Conservation (phyloP, 2,888 invertebrate genomes). For the Chaetogeoica ovagalla region DNA sequence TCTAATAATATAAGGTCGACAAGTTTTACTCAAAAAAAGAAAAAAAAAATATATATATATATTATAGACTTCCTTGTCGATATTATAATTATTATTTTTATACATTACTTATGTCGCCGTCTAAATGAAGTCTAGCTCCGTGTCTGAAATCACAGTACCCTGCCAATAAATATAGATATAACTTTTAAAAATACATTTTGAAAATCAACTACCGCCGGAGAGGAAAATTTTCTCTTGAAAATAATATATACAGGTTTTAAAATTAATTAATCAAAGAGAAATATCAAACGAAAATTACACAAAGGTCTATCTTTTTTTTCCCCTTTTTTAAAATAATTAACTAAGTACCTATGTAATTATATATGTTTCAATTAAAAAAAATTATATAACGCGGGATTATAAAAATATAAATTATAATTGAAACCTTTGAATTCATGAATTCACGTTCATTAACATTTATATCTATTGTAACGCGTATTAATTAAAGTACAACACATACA, state of each 20-base stretch:
- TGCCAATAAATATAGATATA: neutral
- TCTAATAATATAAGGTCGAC: too few species aligned
- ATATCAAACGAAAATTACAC: neutral
- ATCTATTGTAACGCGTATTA: neutral
- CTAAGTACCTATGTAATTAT: conserved; percentile 9
- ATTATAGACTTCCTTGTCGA: neutral
- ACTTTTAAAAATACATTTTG: neutral
- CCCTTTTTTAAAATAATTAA: neutral
- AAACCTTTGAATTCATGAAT: conserved; percentile 3
- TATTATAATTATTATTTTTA: neutral
- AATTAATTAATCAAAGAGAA: conserved; percentile 19
- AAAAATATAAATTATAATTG: neutral
- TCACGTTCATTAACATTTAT: neutral
- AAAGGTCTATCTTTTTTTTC: neutral
- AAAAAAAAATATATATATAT: too few species aligned
- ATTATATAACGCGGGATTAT: neutral
- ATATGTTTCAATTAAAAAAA: neutral
- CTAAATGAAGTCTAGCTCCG: neutral
- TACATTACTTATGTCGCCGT: neutral
- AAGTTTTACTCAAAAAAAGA: too few species aligned
- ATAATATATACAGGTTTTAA: neutral
- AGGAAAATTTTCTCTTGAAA: neutral
- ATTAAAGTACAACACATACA: conserved; percentile 6
- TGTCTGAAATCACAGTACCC: conserved; percentile 8
- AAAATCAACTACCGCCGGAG: neutral